Conservation (phyloP, 2,113 vertebrate species). For the Xenopus borealis region DNA sequence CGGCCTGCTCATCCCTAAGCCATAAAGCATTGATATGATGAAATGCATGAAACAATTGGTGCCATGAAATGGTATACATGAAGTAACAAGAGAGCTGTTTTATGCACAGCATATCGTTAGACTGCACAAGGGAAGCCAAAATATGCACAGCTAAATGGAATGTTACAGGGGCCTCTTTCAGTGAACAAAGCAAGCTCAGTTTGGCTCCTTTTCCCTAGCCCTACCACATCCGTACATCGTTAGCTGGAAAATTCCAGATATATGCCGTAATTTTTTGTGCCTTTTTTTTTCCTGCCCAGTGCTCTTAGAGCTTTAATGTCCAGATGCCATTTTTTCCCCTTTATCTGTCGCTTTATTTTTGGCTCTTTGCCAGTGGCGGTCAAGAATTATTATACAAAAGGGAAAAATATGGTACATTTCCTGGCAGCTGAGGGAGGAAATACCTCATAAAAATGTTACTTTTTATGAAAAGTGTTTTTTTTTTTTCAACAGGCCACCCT, state of each 20-base stretch:
- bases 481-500: conserved; percentile 67
- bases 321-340: conserved; percentile 77
- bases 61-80: conserved; percentile 59
- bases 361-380: conserved; percentile 71
- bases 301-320: conserved; percentile 87
- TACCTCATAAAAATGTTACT: conserved; percentile 67
- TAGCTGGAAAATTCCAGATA: conserved; percentile 99
- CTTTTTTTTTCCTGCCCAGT: conserved; percentile 61
- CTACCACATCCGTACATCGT: conserved; percentile 99
- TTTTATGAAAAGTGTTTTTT: conserved; percentile 66
- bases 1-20: background rate
- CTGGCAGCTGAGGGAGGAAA: conserved; percentile 80
- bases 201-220: conserved; percentile 87
- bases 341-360: conserved; percentile 72
- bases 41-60: conserved; percentile 3
- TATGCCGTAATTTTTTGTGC: conserved; percentile 95
- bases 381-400: conserved; percentile 80
- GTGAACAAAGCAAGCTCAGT: conserved; percentile 99
- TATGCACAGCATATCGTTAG: conserved; percentile 88
- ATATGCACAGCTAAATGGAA: conserved; percentile 97
- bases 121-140: conserved; percentile 89
- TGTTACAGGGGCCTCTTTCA: conserved; percentile 91
- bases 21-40: conserved; percentile 9
- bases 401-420: conserved; percentile 69
- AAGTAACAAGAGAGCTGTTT: conserved; percentile 69